Evolutionary conservation across 2,888 invertebrate genomes (phyloP).

Genomic region (Argynnis bischoffii): DNA sequence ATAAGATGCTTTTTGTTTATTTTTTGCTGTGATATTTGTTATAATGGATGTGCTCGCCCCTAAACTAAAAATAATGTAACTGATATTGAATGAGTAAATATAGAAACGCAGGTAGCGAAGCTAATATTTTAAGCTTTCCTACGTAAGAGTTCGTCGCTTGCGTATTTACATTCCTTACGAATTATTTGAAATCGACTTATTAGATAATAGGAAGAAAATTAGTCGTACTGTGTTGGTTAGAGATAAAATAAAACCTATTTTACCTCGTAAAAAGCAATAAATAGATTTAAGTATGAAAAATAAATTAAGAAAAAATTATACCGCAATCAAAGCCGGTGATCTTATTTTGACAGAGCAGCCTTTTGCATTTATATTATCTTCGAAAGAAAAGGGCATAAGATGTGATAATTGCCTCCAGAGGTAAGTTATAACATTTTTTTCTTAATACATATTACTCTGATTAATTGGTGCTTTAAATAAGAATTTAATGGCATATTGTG

Average conservation of each 20-base stretch:
- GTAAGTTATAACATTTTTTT: slow-evolving; percentile 72
- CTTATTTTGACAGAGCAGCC: slow-evolving; percentile 88
- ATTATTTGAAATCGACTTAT: slow-evolving; percentile 26
- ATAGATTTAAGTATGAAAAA: slow-evolving; percentile 64
- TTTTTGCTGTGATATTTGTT: slow-evolving; percentile 56
- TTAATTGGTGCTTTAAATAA: neutral
- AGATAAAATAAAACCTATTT: neutral
- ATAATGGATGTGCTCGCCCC: slow-evolving; percentile 56
- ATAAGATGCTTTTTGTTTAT: slow-evolving; percentile 62
- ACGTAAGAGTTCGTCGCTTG: slow-evolving; percentile 49
- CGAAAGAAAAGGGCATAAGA: slow-evolving; percentile 85
- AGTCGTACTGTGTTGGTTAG: slow-evolving; percentile 3
- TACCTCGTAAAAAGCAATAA: slow-evolving; percentile 34
- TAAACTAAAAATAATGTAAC: slow-evolving; percentile 76
- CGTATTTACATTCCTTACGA: slow-evolving; percentile 49
- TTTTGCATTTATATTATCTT: slow-evolving; percentile 87
- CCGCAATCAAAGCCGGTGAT: slow-evolving; percentile 83
- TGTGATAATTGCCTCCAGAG: slow-evolving; percentile 90
- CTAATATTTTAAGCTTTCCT: slow-evolving; percentile 63
- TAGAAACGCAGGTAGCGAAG: slow-evolving; percentile 65
- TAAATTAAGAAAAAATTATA: slow-evolving; percentile 63
- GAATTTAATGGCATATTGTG: neutral
- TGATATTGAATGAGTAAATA: slow-evolving; percentile 64
- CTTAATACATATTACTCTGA: neutral
- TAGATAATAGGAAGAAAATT: slow-evolving; percentile 21